Base-by-base conservation (phyloP, 2,113 vertebrate genomes). In the Entelurus aequoreus region DNA sequence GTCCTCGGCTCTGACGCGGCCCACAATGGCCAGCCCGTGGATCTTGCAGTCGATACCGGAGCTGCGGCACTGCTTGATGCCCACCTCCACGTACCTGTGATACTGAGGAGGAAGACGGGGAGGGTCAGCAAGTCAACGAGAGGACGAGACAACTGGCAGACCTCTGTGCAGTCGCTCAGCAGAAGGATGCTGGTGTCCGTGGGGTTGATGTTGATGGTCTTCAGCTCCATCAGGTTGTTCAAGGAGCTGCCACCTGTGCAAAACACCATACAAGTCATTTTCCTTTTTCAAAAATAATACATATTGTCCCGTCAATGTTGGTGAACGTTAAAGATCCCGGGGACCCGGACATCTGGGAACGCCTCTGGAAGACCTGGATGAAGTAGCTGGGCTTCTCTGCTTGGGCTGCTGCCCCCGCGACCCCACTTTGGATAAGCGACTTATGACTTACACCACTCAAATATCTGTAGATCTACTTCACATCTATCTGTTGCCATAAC, bases 21-120 rank as follows among this genome's bases (percentile, higher is more conserved):
- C 97, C 60, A 96, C 87, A 3, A 98, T 90, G 63, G 91, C 90
- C 48, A 99, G 92, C 6, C 94, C 94, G 0, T 99, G 97, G 74
- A 99, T 96, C 78, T 99, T 99, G 67, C 97, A 99, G 81, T 99
- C 97, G 1, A 99, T 99, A 1, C 97, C 97, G 8, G 97, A 98
- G 84, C 97, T 99, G 59, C 97, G 91, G 83, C 97, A 99, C 82
- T 99, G 97, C 63, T 98, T 98, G 79, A 99, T 94, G 5, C 96
- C 95, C 51, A 99, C 87, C 76, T 99, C 97, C 46, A 99, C 88
- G 73, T 97, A 96, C 60, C 96, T 90, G 89, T 99, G 95, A 81
- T 93, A 97, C 96, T 99, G 77, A 35, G n/a, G 44, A 5, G 5
- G 8, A 28, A 28, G 28, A 3, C 28, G 28, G 28, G 28, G 28